These are phyloP conservation scores for Poeciliopsis turrubarensis DNA, from an alignment of 2,113 vertebrate genomes.

Conservation along the genomic window DNA sequence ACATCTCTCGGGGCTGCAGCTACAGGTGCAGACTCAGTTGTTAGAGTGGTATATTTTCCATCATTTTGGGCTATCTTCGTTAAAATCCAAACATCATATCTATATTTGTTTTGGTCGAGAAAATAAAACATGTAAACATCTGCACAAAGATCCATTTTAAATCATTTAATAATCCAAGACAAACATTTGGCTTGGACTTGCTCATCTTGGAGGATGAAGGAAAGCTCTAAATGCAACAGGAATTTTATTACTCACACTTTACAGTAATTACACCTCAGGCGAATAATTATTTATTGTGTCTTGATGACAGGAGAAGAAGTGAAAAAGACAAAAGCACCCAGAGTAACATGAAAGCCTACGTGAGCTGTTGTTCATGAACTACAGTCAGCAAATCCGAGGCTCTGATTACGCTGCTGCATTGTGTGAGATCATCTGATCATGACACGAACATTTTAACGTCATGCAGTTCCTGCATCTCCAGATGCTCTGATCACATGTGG, in stretches of 20 bases:
- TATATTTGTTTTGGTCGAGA: not conserved
- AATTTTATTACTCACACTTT: no score
- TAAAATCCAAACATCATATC: not conserved
- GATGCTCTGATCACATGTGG: not conserved
- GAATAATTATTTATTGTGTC: not conserved
- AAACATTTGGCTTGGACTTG: no score
- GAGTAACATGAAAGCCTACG: not conserved
- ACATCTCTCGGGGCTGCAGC: no score
- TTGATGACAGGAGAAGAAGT: not conserved
- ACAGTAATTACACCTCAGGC: no score
- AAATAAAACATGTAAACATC: not conserved
- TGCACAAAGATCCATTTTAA: not conserved
- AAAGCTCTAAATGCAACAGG: no score
- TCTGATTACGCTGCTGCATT: constrained; percentile 9
- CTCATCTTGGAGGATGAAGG: no score
- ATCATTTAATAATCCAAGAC: not conserved
- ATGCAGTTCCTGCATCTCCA: constrained; percentile 31
- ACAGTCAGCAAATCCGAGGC: not conserved
- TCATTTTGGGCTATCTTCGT: not conserved
- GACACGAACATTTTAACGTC: constrained; percentile 63
- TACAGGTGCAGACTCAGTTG: no score
- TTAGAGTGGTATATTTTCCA: no score
- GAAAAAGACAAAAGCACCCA: not conserved
- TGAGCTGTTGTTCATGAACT: constrained; percentile 13
- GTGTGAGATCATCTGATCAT: constrained; percentile 31